Percentiles rank a stretch among this genome's conserved stretches.
phyloP scores from a whole-genome alignment of 2,797 vertebrate genomes.

The Ctenosaura bakeri region DNA sequence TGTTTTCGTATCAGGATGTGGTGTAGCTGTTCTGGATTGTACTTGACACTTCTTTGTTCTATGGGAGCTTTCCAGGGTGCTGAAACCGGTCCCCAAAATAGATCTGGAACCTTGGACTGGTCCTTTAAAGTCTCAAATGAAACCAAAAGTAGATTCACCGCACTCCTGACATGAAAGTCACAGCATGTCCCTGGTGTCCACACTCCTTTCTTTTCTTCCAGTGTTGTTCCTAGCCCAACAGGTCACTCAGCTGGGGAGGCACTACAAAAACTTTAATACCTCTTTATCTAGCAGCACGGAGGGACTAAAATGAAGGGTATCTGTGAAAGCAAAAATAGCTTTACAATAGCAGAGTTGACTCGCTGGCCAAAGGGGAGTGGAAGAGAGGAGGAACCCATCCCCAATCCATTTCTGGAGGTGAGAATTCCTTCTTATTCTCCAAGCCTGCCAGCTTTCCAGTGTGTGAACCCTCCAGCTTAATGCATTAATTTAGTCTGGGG shows the following conservation, averaged over 20 bases:
- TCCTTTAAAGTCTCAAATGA: no score
- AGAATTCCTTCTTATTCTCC: not conserved
- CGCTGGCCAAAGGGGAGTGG: not conserved
- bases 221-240: not conserved
- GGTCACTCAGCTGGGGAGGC: not conserved
- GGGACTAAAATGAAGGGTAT: no score
- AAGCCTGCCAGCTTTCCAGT: not conserved
- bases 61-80: no score
- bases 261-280: not conserved
- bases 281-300: no score
- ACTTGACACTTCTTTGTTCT: no score
- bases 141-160: no score
- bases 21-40: no score
- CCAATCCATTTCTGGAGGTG: not conserved
- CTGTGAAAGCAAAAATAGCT: not conserved
- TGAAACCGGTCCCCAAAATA: no score
- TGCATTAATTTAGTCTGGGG: not conserved
- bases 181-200: no score
- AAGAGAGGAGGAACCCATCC: not conserved
- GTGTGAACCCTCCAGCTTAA: not conserved
- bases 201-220: not conserved
- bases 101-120: no score
- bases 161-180: no score
- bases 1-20: no score
- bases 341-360: not conserved